Conservation (phyloP, 2,888 invertebrate genomes). For the Parascotia fuliginaria region DNA sequence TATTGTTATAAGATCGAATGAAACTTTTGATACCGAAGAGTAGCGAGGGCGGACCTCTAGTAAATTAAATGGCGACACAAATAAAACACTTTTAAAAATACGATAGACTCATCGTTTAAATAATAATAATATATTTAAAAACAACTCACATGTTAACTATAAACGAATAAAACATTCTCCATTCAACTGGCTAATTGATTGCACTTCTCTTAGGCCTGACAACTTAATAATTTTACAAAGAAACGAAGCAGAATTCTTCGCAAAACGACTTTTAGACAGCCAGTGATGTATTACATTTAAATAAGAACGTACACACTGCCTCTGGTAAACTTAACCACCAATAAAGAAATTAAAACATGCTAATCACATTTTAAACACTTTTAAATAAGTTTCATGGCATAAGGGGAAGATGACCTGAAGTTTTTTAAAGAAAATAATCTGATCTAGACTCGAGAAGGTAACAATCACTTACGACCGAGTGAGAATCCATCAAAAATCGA, state of each 20-base stretch:
- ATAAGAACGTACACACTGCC: constrained; percentile 16
- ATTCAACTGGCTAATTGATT: neutral
- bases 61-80: no score
- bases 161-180: neutral
- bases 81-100: no score
- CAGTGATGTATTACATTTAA: constrained; percentile 36
- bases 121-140: no score
- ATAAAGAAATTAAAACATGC: constrained; percentile 30
- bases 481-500: constrained; percentile 78
- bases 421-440: constrained; percentile 31
- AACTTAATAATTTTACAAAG: constrained; percentile 2
- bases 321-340: constrained; percentile 16
- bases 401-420: constrained; percentile 41
- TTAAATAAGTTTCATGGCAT: constrained; percentile 47
- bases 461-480: constrained; percentile 4
- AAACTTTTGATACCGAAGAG: no score
- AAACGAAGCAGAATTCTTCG: constrained; percentile 5
- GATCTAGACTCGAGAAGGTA: constrained; percentile 24
- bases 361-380: constrained; percentile 58
- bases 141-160: neutral
- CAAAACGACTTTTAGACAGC: constrained; percentile 7
- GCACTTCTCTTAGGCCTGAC: neutral
- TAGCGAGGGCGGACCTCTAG: no score
- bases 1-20: no score
- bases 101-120: no score